Evolutionary conservation across 1,140 invertebrate species (phyloP), one percentile per base, ranked within the genome.

Genomic region (Zaprionus vittiger): DNA sequence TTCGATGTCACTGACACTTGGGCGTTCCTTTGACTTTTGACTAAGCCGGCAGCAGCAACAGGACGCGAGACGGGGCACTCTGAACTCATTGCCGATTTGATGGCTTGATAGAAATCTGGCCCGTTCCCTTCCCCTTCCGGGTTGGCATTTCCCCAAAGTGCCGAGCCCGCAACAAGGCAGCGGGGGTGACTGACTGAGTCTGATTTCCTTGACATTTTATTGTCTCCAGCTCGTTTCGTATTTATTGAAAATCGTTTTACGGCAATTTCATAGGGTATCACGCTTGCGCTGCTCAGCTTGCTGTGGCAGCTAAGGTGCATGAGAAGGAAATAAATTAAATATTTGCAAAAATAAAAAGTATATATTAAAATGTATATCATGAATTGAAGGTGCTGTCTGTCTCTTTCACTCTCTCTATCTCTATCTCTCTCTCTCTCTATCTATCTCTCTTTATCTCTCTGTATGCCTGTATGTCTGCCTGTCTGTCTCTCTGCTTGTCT

Each of bases 61-160:
- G 49, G 20, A 47, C n/a, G n/a, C 4, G 5, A 4, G 34, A 28
- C 41, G 52, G 56, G 12, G 71, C 49, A 17, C 38, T 47, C 74
- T 62, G 67, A 49, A 72, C 79, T 91, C 77, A 83, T 91, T 85
- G 85, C 61, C 85, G 74, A 77, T 80, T 91, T 90, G 86, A 90
- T 90, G 85, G 85, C 85, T 90, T 90, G 85, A 90, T 90, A 91
- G 82, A 79, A 81, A 90, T 91, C 86, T 69, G 66, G 66, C 61
- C 9, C 31, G 31, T 34, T 3, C 37, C n/a, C n/a, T 41, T 20
- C 41, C 24, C 31, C 2, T 17, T n/a, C 26, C 9, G n/a, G 22
- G 15, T 17, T n/a, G 11, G 15, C 26, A 56, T 28, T 15, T 28
- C 56, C 56, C 56, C 28, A 31, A 49, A 37, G 20, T 14, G 28